These are phyloP conservation scores for Diabrotica balteata DNA, from an alignment of 2,888 invertebrate genomes.

Conservation along the genomic window DNA sequence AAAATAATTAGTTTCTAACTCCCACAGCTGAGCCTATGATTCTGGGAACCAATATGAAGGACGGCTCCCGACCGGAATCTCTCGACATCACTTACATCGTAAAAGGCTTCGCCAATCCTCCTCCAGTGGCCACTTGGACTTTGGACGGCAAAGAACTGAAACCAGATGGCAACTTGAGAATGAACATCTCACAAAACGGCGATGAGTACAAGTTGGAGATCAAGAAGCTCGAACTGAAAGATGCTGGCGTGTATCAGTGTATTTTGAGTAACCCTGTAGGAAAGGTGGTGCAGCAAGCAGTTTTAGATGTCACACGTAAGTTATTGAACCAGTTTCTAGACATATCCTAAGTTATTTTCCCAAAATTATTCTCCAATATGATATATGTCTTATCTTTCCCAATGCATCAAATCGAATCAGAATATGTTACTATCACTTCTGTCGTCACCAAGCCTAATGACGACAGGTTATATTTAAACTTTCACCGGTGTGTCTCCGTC, in stretches of 20 bases:
- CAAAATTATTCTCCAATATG: too few species aligned
- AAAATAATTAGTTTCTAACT: neutral
- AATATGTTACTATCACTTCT: too few species aligned
- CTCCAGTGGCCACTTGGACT: slow-evolving; percentile 80
- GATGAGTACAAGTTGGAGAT: slow-evolving; percentile 79
- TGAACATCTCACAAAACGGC: slow-evolving; percentile 70
- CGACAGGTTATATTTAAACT: too few species aligned
- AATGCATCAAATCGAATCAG: too few species aligned
- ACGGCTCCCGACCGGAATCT: slow-evolving; percentile 80
- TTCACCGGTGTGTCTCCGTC: too few species aligned
- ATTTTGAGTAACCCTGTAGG: slow-evolving; percentile 85
- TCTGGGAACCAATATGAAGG: slow-evolving; percentile 75
- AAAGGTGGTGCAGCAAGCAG: slow-evolving; percentile 75
- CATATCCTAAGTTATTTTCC: too few species aligned
- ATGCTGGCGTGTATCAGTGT: slow-evolving; percentile 85
- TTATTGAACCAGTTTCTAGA: slow-evolving; percentile 33
- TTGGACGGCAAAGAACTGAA: slow-evolving; percentile 78
- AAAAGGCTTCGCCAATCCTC: slow-evolving; percentile 77
- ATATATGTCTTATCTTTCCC: too few species aligned
- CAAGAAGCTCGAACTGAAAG: slow-evolving; percentile 71
- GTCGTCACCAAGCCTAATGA: too few species aligned
- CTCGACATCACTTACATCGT: slow-evolving; percentile 82
- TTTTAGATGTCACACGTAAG: slow-evolving; percentile 76
- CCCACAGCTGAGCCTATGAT: slow-evolving; percentile 73
- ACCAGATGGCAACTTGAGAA: slow-evolving; percentile 64